These are phyloP conservation scores for Rhabdomys pumilio DNA, from an alignment of 2,797 vertebrate species.

Conservation along the genomic window DNA sequence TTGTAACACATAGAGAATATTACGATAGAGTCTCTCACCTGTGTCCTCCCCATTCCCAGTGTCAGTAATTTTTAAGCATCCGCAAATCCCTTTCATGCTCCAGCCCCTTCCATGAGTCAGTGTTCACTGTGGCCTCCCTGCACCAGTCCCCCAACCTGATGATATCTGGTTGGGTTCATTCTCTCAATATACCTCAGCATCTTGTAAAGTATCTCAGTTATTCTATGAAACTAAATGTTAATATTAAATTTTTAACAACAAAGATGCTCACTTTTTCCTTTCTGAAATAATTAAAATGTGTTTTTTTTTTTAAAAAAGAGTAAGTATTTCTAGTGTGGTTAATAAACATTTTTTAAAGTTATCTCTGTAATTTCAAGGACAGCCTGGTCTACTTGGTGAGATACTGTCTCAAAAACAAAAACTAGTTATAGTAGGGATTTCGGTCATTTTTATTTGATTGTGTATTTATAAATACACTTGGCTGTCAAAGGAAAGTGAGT, in stretches of 20 bases:
- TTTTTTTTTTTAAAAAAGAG: constrained; percentile 1
- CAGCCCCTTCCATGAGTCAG: background rate
- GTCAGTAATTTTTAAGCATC: background rate
- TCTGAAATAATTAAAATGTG: constrained; percentile 40
- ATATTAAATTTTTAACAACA: background rate
- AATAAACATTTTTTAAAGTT: background rate
- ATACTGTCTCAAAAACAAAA: background rate
- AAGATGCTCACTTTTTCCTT: background rate
- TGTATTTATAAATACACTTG: background rate
- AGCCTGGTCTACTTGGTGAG: background rate
- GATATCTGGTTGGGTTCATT: background rate
- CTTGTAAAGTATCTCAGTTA: background rate
- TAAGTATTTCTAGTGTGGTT: constrained; percentile 5
- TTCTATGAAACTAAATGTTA: background rate
- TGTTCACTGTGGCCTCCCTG: background rate
- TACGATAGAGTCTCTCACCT: background rate
- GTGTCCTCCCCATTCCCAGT: background rate
- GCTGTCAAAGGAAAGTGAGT: constrained; percentile 3
- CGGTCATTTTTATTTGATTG: background rate
- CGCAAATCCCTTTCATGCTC: background rate
- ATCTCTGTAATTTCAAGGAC: background rate
- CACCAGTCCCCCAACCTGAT: background rate
- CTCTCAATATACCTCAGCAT: background rate
- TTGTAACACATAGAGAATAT: background rate
- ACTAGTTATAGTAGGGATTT: background rate